Evolutionary conservation across 1,140 invertebrate genomes (phyloP), one percentile per base, ranked within the genome.

Genomic region (Tetranychus cinnabarinus): DNA sequence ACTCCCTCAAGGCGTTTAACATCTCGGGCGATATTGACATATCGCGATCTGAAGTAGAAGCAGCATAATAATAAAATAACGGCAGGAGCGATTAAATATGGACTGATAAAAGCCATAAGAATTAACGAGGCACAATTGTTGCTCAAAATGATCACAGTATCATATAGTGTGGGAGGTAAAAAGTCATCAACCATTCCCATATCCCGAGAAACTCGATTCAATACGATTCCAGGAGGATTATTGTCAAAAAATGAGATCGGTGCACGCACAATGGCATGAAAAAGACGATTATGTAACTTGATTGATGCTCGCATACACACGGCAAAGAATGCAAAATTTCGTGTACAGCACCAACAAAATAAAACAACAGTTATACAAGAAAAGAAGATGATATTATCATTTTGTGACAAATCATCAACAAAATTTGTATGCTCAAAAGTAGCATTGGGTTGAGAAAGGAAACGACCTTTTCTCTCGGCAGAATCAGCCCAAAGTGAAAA

Each of bases 231-330:
- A 56, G 80, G 4, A 2, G 85, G 82, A 70, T 92, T 92, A 10
- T 80, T 82, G 65, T 88, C 87, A 71, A 92, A 93, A 72, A 92
- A 93, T 10, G 78, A 76, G 78, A 91, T 88, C 0, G 82, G 84
- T 0, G 84, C 82, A 8, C 81, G 76, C 36, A 88, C 79, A 2
- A 95, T 79, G 55, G 80, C 81, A 6, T 74, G 71, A 67, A 92
- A 91, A 81, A 93, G 88, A 8, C 70, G 74, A 67, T 90, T 84
- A 67, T 93, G 88, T 3, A 88, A 73, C 34, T 74, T 80, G 57
- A 81, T 78, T 0, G 88, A 88, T 5, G 86, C 82, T 45, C 77
- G 74, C 74, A 88, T 82, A 59, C 85, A 86, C 5, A 42, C 39
- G 0, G 39, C 39, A 42, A 42, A 42, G 10, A 42, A 42, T 5